Base-by-base conservation (phyloP, 2,113 vertebrate genomes). In the Podocnemis expansa region DNA sequence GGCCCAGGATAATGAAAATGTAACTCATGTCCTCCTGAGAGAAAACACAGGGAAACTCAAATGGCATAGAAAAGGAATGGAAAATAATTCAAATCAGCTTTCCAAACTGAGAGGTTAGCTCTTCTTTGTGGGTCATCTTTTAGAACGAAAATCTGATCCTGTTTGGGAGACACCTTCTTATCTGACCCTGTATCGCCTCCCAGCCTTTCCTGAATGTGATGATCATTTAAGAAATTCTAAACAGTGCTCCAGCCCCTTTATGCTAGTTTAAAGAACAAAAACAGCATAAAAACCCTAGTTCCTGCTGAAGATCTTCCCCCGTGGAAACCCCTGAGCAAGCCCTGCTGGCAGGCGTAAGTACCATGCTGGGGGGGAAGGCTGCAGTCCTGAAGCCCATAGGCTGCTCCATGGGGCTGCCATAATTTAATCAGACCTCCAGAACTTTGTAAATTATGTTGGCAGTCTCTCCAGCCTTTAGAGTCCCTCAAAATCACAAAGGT, bases 301-400 rank as follows among this genome's bases (percentile, higher is more conserved):
- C 70, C 22, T 41, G 70, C 21, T 73, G 16, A n/a, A 63, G 60
- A 17, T 16, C 31, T 60, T 31, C 56, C 29, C 27, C 27, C 13
- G 29, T 31, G 29, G 27, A 14, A 29, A 60, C 10, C 6, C 58
- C 51, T 80, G 88, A 22, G 43, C 11, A 45, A 89, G 45, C 17
- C 6, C 3, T 22, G 3, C 3, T 22, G 3, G 49, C 56, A 45
- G n/a, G n/a, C 41, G 29, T 13, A 58, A 27, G 29, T 5, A 58
- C 27, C 25, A 21, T 25, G 45, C 38, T 56, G 5, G 5, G 49
- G n/a, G 7, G 81, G 1, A 10, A 21, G 58, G 49, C 22, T 92
- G 86, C 34, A 1, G 9, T 7, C 11, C 0, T 10, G 2, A 43
- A 31, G 67, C 3, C 8, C 27, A 55, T 10, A 8, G 41, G 55